A percentile compares a stretch with the other conserved stretches of the same genome.
Evolutionary conservation across 1,140 invertebrate species (phyloP).

Genomic region (Tigriopus japonicus): DNA sequence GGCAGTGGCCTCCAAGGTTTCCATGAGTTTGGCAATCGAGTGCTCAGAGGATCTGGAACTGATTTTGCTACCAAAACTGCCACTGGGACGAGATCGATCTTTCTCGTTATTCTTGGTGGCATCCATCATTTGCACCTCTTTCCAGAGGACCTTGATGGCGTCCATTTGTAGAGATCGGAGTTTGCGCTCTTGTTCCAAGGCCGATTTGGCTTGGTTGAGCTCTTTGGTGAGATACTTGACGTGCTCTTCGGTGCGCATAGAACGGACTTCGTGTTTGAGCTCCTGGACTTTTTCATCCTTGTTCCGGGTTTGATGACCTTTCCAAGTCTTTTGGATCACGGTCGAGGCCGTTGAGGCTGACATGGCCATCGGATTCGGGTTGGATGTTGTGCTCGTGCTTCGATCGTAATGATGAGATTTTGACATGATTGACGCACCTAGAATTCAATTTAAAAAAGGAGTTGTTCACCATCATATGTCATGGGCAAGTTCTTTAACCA

Average conservation of each 20-base stretch:
- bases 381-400: too few relatives aligned
- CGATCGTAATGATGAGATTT: too few relatives aligned
- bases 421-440: too few relatives aligned
- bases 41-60: neutral
- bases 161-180: constrained; percentile 70
- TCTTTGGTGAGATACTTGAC: constrained; percentile 51
- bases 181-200: constrained; percentile 61
- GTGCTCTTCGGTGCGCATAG: constrained; percentile 58
- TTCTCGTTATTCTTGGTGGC: constrained; percentile 14
- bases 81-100: constrained; percentile 12
- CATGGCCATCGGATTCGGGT: too few relatives aligned
- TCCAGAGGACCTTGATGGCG: constrained; percentile 70
- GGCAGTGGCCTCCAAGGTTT: neutral
- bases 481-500: too few relatives aligned
- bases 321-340: constrained; percentile 68
- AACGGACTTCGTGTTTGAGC: constrained; percentile 53
- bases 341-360: constrained; percentile 29
- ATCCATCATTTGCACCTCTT: constrained; percentile 41
- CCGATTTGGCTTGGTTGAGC: constrained; percentile 57
- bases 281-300: constrained; percentile 48
- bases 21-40: constrained; percentile 5
- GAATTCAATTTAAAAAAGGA: too few relatives aligned
- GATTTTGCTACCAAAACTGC: neutral
- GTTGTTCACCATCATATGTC: too few relatives aligned
- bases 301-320: constrained; percentile 61